These are phyloP conservation scores for Sander lucioperca DNA, from an alignment of 2,113 vertebrate genomes.

Conservation along the genomic window DNA sequence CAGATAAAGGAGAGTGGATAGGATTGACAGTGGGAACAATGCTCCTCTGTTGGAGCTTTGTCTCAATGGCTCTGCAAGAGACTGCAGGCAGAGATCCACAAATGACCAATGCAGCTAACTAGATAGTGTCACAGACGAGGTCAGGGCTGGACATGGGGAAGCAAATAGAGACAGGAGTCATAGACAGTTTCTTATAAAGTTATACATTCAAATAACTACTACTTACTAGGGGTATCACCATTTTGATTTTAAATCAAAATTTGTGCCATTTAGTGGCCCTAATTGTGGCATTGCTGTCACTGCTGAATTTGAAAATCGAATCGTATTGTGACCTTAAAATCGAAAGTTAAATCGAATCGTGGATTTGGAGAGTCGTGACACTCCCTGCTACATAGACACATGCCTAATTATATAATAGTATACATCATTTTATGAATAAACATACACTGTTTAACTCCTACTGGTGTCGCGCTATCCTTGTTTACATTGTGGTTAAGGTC, in stretches of 20 bases:
- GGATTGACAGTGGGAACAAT: slow-evolving; percentile 24
- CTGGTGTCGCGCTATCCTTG: background rate
- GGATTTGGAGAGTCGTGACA: too few relatives aligned
- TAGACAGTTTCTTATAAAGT: background rate
- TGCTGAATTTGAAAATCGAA: too few relatives aligned
- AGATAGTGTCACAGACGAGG: slow-evolving; percentile 1
- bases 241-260: too few relatives aligned
- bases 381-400: too few relatives aligned
- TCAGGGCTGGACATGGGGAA: background rate
- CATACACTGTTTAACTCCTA: background rate
- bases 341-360: too few relatives aligned
- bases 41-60: slow-evolving; percentile 5
- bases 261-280: too few relatives aligned
- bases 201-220: background rate
- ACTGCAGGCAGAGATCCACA: slow-evolving; percentile 25
- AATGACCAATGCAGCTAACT: slow-evolving; percentile 25
- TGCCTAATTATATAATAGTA: background rate
- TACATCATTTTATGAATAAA: background rate
- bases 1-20: slow-evolving; percentile 19
- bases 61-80: slow-evolving; percentile 11
- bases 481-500: background rate
- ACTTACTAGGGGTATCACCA: too few relatives aligned
- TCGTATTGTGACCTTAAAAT: too few relatives aligned
- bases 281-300: too few relatives aligned
- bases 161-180: background rate